Evolutionary conservation across 2,113 vertebrate genomes (phyloP).

Genomic region (Daboia siamensis): DNA sequence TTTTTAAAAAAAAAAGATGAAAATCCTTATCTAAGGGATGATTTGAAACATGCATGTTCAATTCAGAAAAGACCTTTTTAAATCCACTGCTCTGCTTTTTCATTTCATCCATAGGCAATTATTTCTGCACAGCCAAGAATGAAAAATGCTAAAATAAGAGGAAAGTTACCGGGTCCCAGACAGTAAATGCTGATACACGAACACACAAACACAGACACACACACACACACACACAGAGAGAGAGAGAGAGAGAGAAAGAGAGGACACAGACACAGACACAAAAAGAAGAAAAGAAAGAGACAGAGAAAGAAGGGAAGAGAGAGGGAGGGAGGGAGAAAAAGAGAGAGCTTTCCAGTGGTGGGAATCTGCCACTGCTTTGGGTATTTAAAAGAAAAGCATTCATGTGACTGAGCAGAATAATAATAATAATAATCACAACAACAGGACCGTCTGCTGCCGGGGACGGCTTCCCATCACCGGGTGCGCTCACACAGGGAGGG

Average conservation of each 20-base stretch:
- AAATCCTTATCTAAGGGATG: background rate
- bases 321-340: no score
- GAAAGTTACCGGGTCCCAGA: background rate
- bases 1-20: no score
- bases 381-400: background rate
- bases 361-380: background rate
- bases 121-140: background rate
- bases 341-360: no score
- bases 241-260: no score
- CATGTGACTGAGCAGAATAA: background rate
- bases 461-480: no score
- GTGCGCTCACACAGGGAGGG: no score
- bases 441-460: no score
- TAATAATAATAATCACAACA: no score
- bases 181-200: no score
- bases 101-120: background rate
- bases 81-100: background rate
- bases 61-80: background rate
- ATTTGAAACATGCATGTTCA: background rate
- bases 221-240: accelerated
- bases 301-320: no score
- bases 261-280: accelerated
- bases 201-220: no score
- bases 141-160: background rate
- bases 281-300: no score